A percentile compares a stretch with the other conserved stretches of the same genome.
Conservation (phyloP, 2,113 vertebrate genomes). For the Callipepla californica region DNA sequence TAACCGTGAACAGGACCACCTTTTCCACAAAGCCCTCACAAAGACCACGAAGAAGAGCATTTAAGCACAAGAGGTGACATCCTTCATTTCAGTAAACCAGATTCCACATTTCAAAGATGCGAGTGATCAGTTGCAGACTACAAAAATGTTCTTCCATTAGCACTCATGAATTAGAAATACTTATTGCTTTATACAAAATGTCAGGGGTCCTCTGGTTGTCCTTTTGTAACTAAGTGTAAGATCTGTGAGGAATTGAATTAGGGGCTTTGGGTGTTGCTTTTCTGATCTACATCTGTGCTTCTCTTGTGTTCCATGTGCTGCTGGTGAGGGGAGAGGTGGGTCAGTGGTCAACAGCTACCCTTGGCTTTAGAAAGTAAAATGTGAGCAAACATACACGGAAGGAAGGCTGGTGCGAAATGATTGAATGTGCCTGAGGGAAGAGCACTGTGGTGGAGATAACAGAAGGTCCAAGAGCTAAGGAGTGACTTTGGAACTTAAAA, state of each 20-base stretch:
- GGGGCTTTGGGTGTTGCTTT: neutral
- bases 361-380: neutral
- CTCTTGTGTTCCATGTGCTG: neutral
- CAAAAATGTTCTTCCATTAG: neutral
- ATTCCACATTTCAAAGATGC: neutral
- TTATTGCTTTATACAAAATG: neutral
- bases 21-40: neutral
- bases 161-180: neutral
- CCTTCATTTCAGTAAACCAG: neutral
- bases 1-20: constrained; percentile 19
- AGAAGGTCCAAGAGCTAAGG: neutral
- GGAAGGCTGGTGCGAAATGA: neutral
- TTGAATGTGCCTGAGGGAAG: neutral
- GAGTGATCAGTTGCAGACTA: neutral
- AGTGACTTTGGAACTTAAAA: neutral
- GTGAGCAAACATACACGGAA: neutral
- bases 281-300: neutral
- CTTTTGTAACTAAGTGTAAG: neutral
- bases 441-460: neutral
- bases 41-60: neutral
- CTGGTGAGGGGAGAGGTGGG: neutral
- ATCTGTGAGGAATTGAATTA: neutral
- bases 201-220: neutral
- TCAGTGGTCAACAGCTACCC: neutral
- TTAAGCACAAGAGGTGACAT: neutral